Base-by-base conservation (phyloP, 2,888 invertebrate species). In the Cosmorhoe ocellata region DNA sequence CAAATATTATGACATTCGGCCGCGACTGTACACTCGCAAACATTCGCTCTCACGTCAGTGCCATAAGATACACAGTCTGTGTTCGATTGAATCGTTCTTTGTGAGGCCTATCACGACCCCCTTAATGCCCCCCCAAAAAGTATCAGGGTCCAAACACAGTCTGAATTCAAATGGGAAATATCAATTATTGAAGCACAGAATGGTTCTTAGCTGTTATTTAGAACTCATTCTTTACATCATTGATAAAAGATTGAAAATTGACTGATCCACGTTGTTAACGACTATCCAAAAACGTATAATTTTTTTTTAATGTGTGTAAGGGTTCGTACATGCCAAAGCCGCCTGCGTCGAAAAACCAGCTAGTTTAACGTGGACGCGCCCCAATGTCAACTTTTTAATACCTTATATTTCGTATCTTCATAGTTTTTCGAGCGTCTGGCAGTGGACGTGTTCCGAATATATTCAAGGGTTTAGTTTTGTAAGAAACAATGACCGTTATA, bases 151-250 rank as follows among this genome's bases (percentile, higher is more conserved):
- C 65, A 65, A 71, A 74, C 76, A 69, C 75, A 63, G 70, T 65
- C 70, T 74, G 81, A 80, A 81, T 83, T 77, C 74, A 76, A 79
- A 82, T 79, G 71, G 75, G 71, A 79, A 81, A 81, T 81, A 82
- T 62, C 59, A 59, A 59, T 62, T 62, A 61, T 56, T 48, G 47
- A 44, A 27, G 44, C 27, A 34, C 30, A 14, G 42, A 50, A 42
- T 41, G 36, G 37, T 42, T 52, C 55, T 51, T 42, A 55, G 1
- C 5, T 30, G 30, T 32, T n/a, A n/a, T n/a, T n/a, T n/a, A n/a
- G n/a, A n/a, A n/a, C n/a, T n/a, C n/a, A n/a, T n/a, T n/a, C n/a
- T n/a, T n/a, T n/a, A n/a, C n/a, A n/a, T n/a, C n/a, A n/a, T n/a
- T n/a, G n/a, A n/a, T n/a, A n/a, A n/a, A n/a, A n/a, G n/a, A n/a